These are phyloP conservation scores for Halcyon leucocephala DNA, from an alignment of 2,797 vertebrate species.

Conservation along the genomic window DNA sequence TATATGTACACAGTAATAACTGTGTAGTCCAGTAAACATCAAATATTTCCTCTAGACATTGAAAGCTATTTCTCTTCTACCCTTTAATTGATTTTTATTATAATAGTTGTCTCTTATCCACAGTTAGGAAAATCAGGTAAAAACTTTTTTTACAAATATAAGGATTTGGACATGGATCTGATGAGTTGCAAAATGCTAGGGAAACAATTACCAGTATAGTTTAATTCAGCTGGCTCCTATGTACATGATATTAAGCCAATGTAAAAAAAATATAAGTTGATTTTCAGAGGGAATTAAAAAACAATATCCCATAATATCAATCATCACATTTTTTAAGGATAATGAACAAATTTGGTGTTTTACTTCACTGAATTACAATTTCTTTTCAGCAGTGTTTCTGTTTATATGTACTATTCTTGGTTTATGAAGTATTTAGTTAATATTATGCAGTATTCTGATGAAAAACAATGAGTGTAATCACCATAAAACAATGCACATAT, in stretches of 20 bases:
- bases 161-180: background rate
- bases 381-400: background rate
- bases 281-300: constrained; percentile 8
- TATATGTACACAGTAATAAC: background rate
- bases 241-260: background rate
- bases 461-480: background rate
- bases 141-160: background rate
- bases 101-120: background rate
- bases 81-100: background rate
- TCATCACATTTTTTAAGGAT: background rate
- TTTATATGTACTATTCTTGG: background rate
- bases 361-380: background rate
- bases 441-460: background rate
- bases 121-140: background rate
- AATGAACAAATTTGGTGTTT: background rate
- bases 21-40: background rate
- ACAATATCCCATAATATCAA: background rate
- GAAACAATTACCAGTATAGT: constrained; percentile 3
- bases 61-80: background rate
- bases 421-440: background rate
- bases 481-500: background rate
- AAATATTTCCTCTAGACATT: background rate
- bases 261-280: background rate
- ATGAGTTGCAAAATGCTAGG: background rate
- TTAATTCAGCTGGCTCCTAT: background rate